A percentile compares a stretch with the other conserved stretches of the same genome.
These are phyloP conservation scores for Periparus ater DNA, from an alignment of 2,797 vertebrate genomes.

Conservation along the genomic window DNA sequence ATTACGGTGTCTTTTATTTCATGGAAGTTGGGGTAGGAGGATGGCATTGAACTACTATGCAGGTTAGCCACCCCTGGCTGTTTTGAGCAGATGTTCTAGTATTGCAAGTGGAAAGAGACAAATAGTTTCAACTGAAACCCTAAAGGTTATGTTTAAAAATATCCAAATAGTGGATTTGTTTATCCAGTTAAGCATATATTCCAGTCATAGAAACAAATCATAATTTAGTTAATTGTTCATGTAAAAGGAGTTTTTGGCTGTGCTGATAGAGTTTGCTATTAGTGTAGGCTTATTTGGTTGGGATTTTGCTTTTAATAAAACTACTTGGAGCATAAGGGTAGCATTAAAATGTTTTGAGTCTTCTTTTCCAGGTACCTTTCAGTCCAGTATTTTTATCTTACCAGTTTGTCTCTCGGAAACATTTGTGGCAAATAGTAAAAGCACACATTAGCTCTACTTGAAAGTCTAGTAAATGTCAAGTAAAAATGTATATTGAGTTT, in stretches of 20 bases:
- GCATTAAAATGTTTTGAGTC: neutral
- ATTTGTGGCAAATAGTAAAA: neutral
- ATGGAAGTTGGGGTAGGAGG: accelerated
- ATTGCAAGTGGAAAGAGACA: neutral
- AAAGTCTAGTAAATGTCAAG: neutral
- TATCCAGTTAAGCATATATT: neutral
- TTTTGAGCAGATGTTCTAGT: neutral
- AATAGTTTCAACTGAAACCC: neutral
- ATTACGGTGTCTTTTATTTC: neutral
- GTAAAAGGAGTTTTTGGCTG: neutral
- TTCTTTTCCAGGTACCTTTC: neutral
- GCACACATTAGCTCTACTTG: neutral
- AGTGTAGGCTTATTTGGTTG: neutral
- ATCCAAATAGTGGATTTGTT: neutral
- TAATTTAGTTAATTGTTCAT: neutral
- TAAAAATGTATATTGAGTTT: neutral
- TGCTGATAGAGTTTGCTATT: neutral
- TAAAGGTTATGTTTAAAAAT: neutral
- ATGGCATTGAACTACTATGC: neutral
- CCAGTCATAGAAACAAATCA: neutral
- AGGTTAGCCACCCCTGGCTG: neutral
- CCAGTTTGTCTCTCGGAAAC: neutral
- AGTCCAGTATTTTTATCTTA: neutral
- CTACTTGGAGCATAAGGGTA: neutral
- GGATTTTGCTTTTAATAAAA: neutral